Evolutionary conservation across 2,797 vertebrate genomes (phyloP), one percentile per base, ranked within the genome.

Genomic region (Streptopelia turtur): DNA sequence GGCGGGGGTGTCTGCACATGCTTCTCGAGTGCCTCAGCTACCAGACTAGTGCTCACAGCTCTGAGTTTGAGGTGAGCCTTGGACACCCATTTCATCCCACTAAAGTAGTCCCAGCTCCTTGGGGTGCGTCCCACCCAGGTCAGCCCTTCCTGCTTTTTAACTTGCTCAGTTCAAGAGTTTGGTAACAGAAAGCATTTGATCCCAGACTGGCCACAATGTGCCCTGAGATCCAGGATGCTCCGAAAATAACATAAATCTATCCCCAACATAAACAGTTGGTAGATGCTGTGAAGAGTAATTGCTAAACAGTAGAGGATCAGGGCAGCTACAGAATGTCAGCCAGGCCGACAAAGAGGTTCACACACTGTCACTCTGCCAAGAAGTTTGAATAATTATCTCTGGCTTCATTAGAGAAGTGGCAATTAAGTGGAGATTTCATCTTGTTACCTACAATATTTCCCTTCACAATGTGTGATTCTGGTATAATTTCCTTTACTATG

Each of bases 301-400:
- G 53, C 52, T 61, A 23, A 47, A 4, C 13, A 53, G 78, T 11
- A 17, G 72, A 70, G 69, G n/a, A 14, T 61, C 24, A 24, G 88
- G 61, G 43, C 60, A 76, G 85, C 61, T 43, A 21, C 72, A 30
- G 24, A 50, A 16, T 23, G 22, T 64, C 76, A 70, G 41, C 66
- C 45, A 57, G 41, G 10, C 50, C 66, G 83, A 63, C 88, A 69
- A 13, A 86, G 91, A 55, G 83, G 30, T 74, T 84, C 85, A 37
- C 17, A 3, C 13, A 0, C 52, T 94, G 83, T 60, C 70, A 23
- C 33, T 47, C 50, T 60, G 90, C 83, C 86, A 87, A 84, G 59
- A 77, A 74, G 25, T 84, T 84, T 66, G 83, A 56, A 27, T 90
- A 63, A 89, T 95, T 92, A 90, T 84, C 63, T 86, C 43, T 89